A percentile compares a stretch with the other conserved stretches of the same genome.
Conservation (phyloP, 1,140 invertebrate genomes). For the Spodoptera frugiperda region DNA sequence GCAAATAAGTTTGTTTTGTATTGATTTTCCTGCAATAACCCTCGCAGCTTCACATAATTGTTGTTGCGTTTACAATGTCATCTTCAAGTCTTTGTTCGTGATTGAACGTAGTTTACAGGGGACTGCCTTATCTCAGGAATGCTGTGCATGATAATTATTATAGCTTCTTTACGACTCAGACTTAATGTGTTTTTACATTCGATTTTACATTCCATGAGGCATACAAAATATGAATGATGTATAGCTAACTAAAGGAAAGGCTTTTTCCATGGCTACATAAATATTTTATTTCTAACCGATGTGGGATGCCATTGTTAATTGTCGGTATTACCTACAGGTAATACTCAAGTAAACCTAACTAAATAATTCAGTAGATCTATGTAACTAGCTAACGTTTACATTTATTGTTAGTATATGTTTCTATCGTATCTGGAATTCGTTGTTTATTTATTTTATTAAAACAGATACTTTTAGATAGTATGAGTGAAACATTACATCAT, state of each 20-base stretch:
- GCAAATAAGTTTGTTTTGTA: slow-evolving; percentile 45
- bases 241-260: not conserved
- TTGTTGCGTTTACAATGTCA: slow-evolving; percentile 56
- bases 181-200: slow-evolving; percentile 49
- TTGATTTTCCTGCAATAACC: slow-evolving; percentile 55
- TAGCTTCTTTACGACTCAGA: slow-evolving; percentile 47
- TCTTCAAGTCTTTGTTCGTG: slow-evolving; percentile 65
- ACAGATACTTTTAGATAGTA: too few species aligned
- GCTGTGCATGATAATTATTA: slow-evolving; percentile 66
- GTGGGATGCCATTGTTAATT: too few species aligned
- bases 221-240: not conserved
- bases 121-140: slow-evolving; percentile 71
- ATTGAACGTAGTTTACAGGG: slow-evolving; percentile 63
- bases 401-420: too few species aligned
- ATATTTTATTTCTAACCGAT: too few species aligned
- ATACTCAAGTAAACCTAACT: too few species aligned
- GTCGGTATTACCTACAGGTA: too few species aligned
- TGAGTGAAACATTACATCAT: too few species aligned
- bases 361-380: too few species aligned
- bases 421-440: too few species aligned
- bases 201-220: slow-evolving; percentile 10
- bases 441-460: too few species aligned
- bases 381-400: too few species aligned
- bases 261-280: not conserved
- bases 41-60: slow-evolving; percentile 45